Conservation (phyloP, 2,888 invertebrate genomes). For the Heliconius cydno region DNA sequence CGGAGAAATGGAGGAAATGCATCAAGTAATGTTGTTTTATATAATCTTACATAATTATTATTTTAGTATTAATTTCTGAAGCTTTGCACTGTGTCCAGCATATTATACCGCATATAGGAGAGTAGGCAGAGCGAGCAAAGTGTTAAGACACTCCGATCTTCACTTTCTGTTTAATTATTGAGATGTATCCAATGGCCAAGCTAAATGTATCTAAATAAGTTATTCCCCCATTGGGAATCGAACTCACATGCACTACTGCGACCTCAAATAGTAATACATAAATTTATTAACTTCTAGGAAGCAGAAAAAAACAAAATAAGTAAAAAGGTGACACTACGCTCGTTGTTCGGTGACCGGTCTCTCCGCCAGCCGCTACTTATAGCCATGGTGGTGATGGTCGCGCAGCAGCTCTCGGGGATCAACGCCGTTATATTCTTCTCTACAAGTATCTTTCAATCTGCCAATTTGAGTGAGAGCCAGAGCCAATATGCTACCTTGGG, state of each 20-base stretch:
- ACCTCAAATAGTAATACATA: neutral
- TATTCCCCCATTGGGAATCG: too few relatives aligned
- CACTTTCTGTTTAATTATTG: too few relatives aligned
- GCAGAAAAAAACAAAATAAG: conserved; percentile 83
- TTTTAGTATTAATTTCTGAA: too few relatives aligned
- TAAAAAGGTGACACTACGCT: conserved; percentile 86
- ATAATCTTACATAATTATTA: too few relatives aligned
- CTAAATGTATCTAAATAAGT: too few relatives aligned
- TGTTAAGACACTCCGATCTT: too few relatives aligned
- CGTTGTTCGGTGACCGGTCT: conserved; percentile 87
- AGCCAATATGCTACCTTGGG: conserved; percentile 91
- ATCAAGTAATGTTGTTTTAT: conserved; percentile 74
- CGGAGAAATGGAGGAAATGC: conserved; percentile 94
- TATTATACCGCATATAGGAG: too few relatives aligned
- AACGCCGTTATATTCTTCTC: conserved; percentile 95
- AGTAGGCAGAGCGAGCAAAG: too few relatives aligned
- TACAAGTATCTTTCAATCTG: conserved; percentile 89
- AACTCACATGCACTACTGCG: too few relatives aligned
- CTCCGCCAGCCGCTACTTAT: conserved; percentile 91
- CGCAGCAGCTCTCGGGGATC: conserved; percentile 95
- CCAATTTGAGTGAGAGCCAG: conserved; percentile 83
- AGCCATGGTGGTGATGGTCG: conserved; percentile 91
- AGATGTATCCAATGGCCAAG: too few relatives aligned
- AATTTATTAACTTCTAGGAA: conserved; percentile 61
- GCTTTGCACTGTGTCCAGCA: too few relatives aligned